Evolutionary conservation across 2,797 vertebrate species (phyloP), one percentile per base, ranked within the genome.

Genomic region (Sebastes goodei): DNA sequence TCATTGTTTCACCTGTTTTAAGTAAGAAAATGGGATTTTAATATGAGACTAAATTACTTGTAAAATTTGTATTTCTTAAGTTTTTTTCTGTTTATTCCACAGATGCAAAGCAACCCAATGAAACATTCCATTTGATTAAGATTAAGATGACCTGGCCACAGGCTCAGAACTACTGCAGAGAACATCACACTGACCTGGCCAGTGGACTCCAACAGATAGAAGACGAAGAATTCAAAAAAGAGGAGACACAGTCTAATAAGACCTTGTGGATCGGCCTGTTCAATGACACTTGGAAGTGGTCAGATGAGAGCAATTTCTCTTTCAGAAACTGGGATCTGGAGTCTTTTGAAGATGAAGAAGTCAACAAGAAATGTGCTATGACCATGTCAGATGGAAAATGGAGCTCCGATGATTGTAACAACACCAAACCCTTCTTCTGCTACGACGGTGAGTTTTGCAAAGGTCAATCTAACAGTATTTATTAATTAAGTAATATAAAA

Each of bases 101-200:
- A 78, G 61, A 35, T 57, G 21, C 0, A 2, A 2, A 7, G 0
- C 0, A 7, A 29, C 0, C 15, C 15, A 49, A 49, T 49, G 0
- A 1, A 6, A 55, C 0, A 17, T 55, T 7, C 10, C 0, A 12
- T 0, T n/a, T 17, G 7, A n/a, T 21, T 53, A 4, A 0, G 3
- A 0, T 0, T n/a, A 0, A 5, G 8, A 20, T 2, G 49, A 33
- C 0, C 2, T 89, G 85, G 85, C 1, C 0, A 1, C 0, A 66
- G 5, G 81, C 86, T 74, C 85, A 71, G 56, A 29, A 1, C 0
- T 53, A 78, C 81, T 90, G 87, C 68, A 82, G 83, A 60, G 0
- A 55, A 15, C 0, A 38, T 0, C 25, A 71, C 71, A 80, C 66
- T 23, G 81, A 85, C 67, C 81, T 89, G 74, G 17, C 25, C 74